Conservation (phyloP, 2,113 vertebrate species). For the Saccopteryx leptura region DNA sequence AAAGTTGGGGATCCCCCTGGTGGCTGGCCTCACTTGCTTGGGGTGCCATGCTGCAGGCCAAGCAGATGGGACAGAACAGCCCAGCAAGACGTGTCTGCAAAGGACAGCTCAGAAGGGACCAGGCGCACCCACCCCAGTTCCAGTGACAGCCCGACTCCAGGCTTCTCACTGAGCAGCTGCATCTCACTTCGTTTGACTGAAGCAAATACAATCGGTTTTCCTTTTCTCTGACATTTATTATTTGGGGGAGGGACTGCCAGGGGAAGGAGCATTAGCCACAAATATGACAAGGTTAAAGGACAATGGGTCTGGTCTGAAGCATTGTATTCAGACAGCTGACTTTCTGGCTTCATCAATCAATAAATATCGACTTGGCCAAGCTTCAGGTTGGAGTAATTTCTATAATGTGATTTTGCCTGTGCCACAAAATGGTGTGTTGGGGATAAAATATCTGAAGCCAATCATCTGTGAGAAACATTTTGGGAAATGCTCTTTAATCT, state of each 20-base stretch:
- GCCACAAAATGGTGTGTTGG: conserved; percentile 24
- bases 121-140: rapidly evolving
- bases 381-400: conserved; percentile 74
- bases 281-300: conserved; percentile 49
- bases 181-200: conserved; percentile 23
- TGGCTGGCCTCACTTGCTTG: neutral
- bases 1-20: neutral
- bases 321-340: conserved; percentile 70
- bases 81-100: rapidly evolving
- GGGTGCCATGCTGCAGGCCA: neutral
- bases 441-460: conserved; percentile 71
- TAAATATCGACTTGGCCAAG: conserved; percentile 82
- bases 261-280: conserved; percentile 56
- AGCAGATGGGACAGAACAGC: neutral
- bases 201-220: conserved; percentile 24
- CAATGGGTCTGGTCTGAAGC: neutral
- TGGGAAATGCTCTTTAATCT: conserved; percentile 77
- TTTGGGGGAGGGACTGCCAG: neutral
- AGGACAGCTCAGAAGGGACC: neutral
- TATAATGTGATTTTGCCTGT: conserved; percentile 74
- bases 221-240: conserved; percentile 68
- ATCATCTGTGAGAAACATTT: conserved; percentile 81
- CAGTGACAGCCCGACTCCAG: neutral
- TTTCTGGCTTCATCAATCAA: conserved; percentile 79
- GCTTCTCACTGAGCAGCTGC: neutral